phyloP scores from a whole-genome alignment of 2,888 invertebrate species.

The Brachyptera risi region DNA sequence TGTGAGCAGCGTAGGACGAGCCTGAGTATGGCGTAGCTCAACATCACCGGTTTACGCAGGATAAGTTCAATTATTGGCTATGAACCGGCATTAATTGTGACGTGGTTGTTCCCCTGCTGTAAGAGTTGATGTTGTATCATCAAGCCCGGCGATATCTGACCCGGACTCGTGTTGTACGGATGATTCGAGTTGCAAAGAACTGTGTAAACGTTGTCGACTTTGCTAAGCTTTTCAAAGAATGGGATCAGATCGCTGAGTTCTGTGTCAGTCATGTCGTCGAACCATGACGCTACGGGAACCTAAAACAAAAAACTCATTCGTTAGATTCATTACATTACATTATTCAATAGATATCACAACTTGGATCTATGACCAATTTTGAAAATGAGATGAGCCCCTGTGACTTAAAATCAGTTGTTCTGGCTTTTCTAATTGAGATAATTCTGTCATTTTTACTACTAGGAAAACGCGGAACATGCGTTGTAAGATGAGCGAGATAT shows the following conservation, averaged over 20 bases:
- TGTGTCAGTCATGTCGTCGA: constrained; percentile 97
- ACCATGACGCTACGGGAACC: constrained; percentile 99
- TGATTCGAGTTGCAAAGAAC: constrained; percentile 90
- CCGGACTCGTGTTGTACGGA: constrained; percentile 57
- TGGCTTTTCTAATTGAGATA: too few species aligned
- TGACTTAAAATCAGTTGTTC: too few species aligned
- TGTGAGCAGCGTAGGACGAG: neutral
- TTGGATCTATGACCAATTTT: too few species aligned
- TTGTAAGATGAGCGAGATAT: too few species aligned
- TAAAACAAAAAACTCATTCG: constrained; percentile 42
- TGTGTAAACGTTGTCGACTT: constrained; percentile 95
- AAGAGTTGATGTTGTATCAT: constrained; percentile 28
- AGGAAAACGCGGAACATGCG: too few species aligned
- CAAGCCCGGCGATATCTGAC: constrained; percentile 15
- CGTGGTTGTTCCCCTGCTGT: constrained; percentile 31
- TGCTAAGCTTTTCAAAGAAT: constrained; percentile 95
- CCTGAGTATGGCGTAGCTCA: neutral
- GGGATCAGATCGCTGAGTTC: constrained; percentile 96
- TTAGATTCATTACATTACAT: too few species aligned
- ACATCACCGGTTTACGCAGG: neutral
- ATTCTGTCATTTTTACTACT: too few species aligned
- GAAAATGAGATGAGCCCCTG: too few species aligned
- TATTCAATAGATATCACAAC: too few species aligned
- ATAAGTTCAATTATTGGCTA: constrained; percentile 18
- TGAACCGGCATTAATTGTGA: constrained; percentile 27